Percentiles rank a stretch among this genome's conserved stretches.
Evolutionary conservation across 2,113 vertebrate genomes (phyloP).

Genomic region (Aleadryas rufinucha): DNA sequence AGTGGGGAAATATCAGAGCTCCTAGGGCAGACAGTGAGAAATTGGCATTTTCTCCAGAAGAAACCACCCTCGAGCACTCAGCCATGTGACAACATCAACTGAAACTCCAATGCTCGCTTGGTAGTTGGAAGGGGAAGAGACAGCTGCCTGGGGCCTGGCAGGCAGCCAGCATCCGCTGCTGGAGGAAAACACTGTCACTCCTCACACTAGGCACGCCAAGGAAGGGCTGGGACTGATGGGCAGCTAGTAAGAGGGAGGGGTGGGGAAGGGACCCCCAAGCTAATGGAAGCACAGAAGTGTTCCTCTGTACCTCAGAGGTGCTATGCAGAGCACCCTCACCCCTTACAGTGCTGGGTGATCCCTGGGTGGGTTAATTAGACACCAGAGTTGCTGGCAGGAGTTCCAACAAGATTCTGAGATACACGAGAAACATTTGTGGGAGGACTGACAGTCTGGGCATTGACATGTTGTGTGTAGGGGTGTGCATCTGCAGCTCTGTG

Average conservation of each 20-base stretch:
- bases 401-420: not conserved
- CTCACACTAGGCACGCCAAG: not conserved
- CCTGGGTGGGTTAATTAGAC: not conserved
- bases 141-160: not conserved
- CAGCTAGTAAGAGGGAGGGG: not conserved
- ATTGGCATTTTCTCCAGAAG: slow-evolving; percentile 33
- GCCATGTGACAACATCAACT: slow-evolving; percentile 15
- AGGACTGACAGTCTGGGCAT: not conserved
- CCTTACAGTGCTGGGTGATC: rapidly evolving
- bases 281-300: not conserved
- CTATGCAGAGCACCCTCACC: not conserved
- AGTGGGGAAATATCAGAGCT: slow-evolving; percentile 18
- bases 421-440: rapidly evolving
- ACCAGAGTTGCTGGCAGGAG: not conserved
- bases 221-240: not conserved
- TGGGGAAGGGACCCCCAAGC: not conserved
- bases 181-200: not conserved
- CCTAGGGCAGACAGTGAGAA: slow-evolving; percentile 9
- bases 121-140: not conserved
- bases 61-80: not conserved
- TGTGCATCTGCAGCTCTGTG: not conserved
- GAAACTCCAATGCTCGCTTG: not conserved
- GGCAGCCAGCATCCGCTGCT: not conserved
- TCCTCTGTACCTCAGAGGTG: not conserved
- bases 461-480: not conserved